Conservation (phyloP, 2,888 invertebrate genomes). For the Drosophila diplacantha region DNA sequence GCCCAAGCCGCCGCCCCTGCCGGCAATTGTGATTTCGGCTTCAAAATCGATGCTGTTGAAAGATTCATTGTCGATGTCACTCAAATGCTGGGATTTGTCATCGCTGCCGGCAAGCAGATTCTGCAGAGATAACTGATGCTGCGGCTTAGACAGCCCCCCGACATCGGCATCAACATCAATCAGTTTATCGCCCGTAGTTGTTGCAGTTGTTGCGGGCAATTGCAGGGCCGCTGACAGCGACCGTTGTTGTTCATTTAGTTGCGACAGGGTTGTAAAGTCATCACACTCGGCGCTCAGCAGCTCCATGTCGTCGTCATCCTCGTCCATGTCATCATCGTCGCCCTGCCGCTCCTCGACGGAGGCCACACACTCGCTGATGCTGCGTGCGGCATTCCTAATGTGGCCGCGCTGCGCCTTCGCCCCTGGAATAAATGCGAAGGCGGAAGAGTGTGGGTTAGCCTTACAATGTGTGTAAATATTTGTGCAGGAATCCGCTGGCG, state of each 20-base stretch:
- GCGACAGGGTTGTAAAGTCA: slow-evolving; percentile 76
- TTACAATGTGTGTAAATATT: slow-evolving; percentile 55
- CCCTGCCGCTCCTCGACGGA: slow-evolving; percentile 36
- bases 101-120: slow-evolving; percentile 73
- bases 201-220: slow-evolving; percentile 58
- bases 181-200: slow-evolving; percentile 47
- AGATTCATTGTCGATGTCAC: slow-evolving; percentile 78
- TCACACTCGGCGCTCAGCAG: slow-evolving; percentile 68
- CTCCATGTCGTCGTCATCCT: slow-evolving; percentile 59
- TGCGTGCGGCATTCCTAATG: slow-evolving; percentile 70
- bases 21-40: slow-evolving; percentile 77
- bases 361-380: slow-evolving; percentile 74
- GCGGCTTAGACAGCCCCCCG: slow-evolving; percentile 47
- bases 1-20: slow-evolving; percentile 38
- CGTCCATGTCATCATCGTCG: slow-evolving; percentile 27
- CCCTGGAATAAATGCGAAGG: slow-evolving; percentile 30
- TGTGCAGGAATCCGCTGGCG: slow-evolving; percentile 45
- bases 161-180: slow-evolving; percentile 52
- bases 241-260: slow-evolving; percentile 76
- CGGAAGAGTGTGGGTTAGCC: slow-evolving; percentile 31
- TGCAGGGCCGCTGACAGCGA: slow-evolving; percentile 55
- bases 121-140: slow-evolving; percentile 64
- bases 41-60: slow-evolving; percentile 78
- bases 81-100: slow-evolving; percentile 77
- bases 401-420: slow-evolving; percentile 51